Percentiles rank a stretch among this genome's conserved stretches.
These are phyloP conservation scores for Morpho helenor DNA, from an alignment of 2,888 invertebrate species.

Conservation along the genomic window DNA sequence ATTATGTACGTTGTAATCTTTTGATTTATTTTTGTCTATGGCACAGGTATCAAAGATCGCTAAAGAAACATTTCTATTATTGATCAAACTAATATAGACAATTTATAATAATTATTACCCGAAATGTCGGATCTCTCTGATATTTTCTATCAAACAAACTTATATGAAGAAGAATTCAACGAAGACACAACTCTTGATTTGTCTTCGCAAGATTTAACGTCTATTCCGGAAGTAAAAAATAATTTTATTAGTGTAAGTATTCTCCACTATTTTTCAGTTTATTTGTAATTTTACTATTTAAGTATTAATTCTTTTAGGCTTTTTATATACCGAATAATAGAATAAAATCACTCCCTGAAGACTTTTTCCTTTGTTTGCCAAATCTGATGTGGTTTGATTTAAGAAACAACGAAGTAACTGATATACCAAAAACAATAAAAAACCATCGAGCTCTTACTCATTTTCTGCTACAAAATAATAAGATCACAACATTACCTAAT, in stretches of 20 bases:
- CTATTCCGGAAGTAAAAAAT: slow-evolving; percentile 45
- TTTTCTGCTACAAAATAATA: slow-evolving; percentile 81
- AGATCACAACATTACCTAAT: slow-evolving; percentile 77
- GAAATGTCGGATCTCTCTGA: slow-evolving; percentile 43
- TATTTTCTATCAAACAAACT: slow-evolving; percentile 30
- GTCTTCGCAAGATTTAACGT: slow-evolving; percentile 42
- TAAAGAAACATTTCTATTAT: no score
- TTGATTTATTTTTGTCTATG: no score
- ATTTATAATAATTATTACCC: no score
- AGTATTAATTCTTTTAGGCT: slow-evolving; percentile 44
- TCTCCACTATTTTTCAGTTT: not conserved
- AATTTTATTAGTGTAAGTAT: slow-evolving; percentile 48
- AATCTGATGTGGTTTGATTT: slow-evolving; percentile 82
- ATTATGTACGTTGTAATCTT: no score
- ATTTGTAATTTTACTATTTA: not conserved
- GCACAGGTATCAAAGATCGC: no score
- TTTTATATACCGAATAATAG: slow-evolving; percentile 75
- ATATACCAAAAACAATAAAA: slow-evolving; percentile 77
- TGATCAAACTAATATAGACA: no score
- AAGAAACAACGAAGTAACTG: slow-evolving; percentile 78
- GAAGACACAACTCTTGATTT: slow-evolving; percentile 50
- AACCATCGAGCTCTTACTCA: slow-evolving; percentile 80
- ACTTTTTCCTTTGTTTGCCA: slow-evolving; percentile 77
- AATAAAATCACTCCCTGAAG: slow-evolving; percentile 72
- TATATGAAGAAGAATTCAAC: slow-evolving; percentile 54